A percentile compares a stretch with the other conserved stretches of the same genome.
These are phyloP conservation scores for Dromius quadrimaculatus DNA, from an alignment of 2,888 invertebrate species.

Conservation along the genomic window DNA sequence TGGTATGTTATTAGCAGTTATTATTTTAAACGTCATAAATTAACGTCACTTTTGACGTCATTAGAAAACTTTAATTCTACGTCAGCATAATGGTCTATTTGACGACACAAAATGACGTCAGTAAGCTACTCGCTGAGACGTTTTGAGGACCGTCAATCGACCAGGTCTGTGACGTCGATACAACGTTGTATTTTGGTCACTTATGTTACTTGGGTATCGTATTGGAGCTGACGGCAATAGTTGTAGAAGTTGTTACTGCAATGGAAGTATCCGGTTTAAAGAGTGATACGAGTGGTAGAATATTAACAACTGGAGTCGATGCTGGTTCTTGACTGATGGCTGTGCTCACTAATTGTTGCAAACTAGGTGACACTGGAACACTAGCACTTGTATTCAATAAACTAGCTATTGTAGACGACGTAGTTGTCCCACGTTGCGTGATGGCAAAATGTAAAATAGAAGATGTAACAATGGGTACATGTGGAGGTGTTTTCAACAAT, in stretches of 20 bases:
- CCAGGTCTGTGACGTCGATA: too few species aligned
- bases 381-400: conserved; percentile 66
- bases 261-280: not conserved
- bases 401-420: conserved; percentile 70
- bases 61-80: too few species aligned
- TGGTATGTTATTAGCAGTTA: too few species aligned
- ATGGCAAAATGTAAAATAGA: conserved; percentile 65
- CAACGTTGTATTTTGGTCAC: too few species aligned
- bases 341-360: conserved; percentile 69
- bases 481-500: conserved; percentile 79
- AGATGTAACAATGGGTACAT: conserved; percentile 66
- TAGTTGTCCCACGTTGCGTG: conserved; percentile 62
- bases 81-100: too few species aligned
- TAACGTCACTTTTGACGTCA: too few species aligned
- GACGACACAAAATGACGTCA: too few species aligned
- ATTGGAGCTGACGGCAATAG: not conserved
- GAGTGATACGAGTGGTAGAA: conserved; percentile 23
- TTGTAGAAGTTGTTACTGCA: not conserved
- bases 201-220: too few species aligned
- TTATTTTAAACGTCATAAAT: too few species aligned
- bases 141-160: too few species aligned
- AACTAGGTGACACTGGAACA: conserved; percentile 64
- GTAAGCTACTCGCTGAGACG: too few species aligned
- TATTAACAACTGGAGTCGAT: conserved; percentile 13
- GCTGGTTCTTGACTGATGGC: conserved; percentile 64